A percentile compares a stretch with the other conserved stretches of the same genome.
Conservation (phyloP, 2,888 invertebrate genomes). For the Clistopyga incitator region DNA sequence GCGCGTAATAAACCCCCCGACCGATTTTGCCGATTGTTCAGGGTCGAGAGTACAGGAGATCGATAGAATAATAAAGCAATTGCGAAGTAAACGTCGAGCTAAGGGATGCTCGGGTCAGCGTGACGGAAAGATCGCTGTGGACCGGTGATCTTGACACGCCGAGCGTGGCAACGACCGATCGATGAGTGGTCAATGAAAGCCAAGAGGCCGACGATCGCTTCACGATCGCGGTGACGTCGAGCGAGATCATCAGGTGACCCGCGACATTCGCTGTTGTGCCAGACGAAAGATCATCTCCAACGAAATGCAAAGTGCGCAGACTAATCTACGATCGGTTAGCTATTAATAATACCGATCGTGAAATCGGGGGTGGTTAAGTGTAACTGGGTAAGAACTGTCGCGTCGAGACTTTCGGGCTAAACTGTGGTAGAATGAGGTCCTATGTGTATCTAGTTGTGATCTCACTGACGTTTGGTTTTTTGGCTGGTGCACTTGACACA, state of each 20-base stretch:
- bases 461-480: constrained; percentile 69
- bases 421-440: constrained; percentile 69
- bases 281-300: constrained; percentile 2
- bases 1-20: not conserved
- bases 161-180: constrained; percentile 44
- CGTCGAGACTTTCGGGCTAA: constrained; percentile 5
- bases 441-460: constrained; percentile 78
- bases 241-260: constrained; percentile 30
- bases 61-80: constrained; percentile 2
- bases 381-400: constrained; percentile 11
- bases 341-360: not conserved
- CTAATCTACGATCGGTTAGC: constrained; percentile 16
- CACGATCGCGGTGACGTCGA: constrained; percentile 27
- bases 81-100: constrained; percentile 18
- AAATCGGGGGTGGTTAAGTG: not conserved
- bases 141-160: constrained; percentile 36
- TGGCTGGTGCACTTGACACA: constrained; percentile 62
- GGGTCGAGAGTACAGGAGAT: not conserved
- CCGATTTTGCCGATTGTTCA: not conserved
- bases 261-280: not conserved
- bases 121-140: constrained; percentile 40
- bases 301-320: constrained; percentile 44
- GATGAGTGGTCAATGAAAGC: constrained; percentile 52
- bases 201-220: constrained; percentile 44
- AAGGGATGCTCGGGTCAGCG: constrained; percentile 46